A percentile compares a stretch with the other conserved stretches of the same genome.
Evolutionary conservation across 1,140 invertebrate genomes (phyloP).

Genomic region (Drosophila sp.): DNA sequence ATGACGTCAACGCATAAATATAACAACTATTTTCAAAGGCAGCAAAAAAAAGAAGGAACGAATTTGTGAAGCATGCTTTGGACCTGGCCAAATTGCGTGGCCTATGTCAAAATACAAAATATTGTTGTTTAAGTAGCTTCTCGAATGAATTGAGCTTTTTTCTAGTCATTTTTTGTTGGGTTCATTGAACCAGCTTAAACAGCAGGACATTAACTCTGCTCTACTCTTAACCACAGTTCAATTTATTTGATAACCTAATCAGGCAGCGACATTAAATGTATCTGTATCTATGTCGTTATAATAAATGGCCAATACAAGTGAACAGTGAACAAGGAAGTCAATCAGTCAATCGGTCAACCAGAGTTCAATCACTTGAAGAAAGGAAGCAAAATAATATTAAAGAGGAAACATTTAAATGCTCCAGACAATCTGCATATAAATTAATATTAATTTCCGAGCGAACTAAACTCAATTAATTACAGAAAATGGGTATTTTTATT

Average conservation of each 20-base stretch:
- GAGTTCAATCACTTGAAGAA: not conserved
- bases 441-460: too few relatives aligned
- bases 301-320: not conserved
- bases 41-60: constrained; percentile 35
- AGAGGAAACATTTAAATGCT: too few relatives aligned
- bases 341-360: constrained; percentile 15
- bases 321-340: not conserved
- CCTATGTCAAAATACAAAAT: constrained; percentile 18
- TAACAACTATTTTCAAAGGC: constrained; percentile 73
- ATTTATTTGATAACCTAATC: not conserved
- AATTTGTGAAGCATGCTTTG: constrained; percentile 64
- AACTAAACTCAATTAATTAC: too few relatives aligned
- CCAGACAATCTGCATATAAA: too few relatives aligned
- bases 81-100: constrained; percentile 32
- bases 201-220: constrained; percentile 13
- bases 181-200: constrained; percentile 13
- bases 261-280: not conserved
- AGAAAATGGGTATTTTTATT: too few relatives aligned
- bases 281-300: not conserved
- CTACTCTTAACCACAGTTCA: not conserved
- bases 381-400: too few relatives aligned
- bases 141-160: constrained; percentile 16
- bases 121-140: constrained; percentile 31
- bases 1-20: constrained; percentile 75
- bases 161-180: not conserved